Evolutionary conservation across 30 jellyfish, hydroid and myxozoan species (phyloP).

Genomic region (Mastigias papua): DNA sequence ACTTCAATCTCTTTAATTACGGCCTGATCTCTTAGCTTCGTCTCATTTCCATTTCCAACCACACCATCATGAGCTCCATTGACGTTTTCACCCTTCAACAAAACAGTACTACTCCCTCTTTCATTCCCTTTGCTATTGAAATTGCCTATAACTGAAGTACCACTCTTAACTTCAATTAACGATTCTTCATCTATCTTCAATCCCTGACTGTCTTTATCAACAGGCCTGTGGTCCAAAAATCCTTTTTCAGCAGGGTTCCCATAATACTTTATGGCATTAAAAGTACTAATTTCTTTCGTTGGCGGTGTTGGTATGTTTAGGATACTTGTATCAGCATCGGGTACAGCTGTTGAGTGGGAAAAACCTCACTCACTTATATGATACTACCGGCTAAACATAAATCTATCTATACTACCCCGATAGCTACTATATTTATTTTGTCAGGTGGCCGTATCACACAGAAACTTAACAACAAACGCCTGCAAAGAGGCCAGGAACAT

Average conservation of each 20-base stretch:
- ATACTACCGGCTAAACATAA: background rate
- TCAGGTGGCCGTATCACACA: too few relatives aligned
- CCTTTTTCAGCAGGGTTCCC: background rate
- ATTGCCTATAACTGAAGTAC: too few relatives aligned
- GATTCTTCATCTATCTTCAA: too few relatives aligned
- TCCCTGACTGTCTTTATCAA: too few relatives aligned
- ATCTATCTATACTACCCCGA: too few relatives aligned
- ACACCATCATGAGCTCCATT: background rate
- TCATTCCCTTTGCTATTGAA: background rate
- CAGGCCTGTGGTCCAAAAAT: too few relatives aligned
- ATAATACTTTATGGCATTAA: background rate
- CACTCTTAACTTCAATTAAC: too few relatives aligned
- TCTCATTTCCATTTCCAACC: background rate
- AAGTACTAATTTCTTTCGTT: background rate
- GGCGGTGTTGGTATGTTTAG: background rate
- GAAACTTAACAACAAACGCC: too few relatives aligned
- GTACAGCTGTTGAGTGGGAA: conserved; percentile 7
- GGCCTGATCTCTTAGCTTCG: background rate
- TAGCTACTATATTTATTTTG: too few relatives aligned
- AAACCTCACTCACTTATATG: background rate
- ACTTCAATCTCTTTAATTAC: background rate
- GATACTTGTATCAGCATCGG: background rate
- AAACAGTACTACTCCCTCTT: background rate
- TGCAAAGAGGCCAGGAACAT: too few relatives aligned
- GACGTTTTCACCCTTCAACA: background rate